Conservation (phyloP, 2,888 invertebrate genomes). For the Hypselothyrea guttata region DNA sequence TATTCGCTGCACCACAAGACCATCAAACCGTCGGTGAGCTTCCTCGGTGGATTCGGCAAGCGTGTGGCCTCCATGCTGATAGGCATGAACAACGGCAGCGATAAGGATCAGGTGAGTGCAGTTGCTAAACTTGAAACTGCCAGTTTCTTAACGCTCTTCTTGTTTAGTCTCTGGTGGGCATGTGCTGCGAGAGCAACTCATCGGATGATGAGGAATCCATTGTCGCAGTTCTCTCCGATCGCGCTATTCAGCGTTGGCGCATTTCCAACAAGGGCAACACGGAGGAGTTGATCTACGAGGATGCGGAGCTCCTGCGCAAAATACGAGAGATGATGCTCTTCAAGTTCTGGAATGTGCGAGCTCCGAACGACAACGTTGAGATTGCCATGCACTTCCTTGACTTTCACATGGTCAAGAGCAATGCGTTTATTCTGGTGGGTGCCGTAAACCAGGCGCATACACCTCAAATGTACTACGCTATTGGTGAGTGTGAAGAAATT, state of each 20-base stretch:
- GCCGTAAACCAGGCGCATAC: constrained; percentile 86
- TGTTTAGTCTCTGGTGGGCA: constrained; percentile 86
- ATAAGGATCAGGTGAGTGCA: constrained; percentile 80
- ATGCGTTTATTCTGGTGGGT: constrained; percentile 88
- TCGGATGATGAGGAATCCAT: constrained; percentile 83
- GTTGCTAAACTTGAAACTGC: accelerated
- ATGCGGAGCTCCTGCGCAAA: constrained; percentile 87
- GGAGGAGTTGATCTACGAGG: constrained; percentile 89
- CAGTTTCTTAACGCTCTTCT: background rate
- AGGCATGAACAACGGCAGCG: constrained; percentile 79
- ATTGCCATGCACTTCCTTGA: constrained; percentile 90
- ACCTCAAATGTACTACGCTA: constrained; percentile 88
- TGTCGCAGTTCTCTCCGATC: constrained; percentile 89
- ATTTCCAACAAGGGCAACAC: constrained; percentile 85
- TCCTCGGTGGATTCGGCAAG: constrained; percentile 94
- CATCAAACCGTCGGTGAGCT: constrained; percentile 89
- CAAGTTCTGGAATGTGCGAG: constrained; percentile 85
- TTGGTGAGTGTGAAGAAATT: constrained; percentile 83
- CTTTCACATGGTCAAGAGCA: constrained; percentile 87
- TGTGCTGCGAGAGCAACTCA: constrained; percentile 83
- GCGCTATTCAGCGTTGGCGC: constrained; percentile 92
- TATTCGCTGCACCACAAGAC: constrained; percentile 87
- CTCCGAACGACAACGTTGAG: constrained; percentile 84
- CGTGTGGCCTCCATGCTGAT: constrained; percentile 82
- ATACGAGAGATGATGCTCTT: constrained; percentile 88